Base-by-base conservation (phyloP, 1,140 invertebrate species). In the Papilio machaon region DNA sequence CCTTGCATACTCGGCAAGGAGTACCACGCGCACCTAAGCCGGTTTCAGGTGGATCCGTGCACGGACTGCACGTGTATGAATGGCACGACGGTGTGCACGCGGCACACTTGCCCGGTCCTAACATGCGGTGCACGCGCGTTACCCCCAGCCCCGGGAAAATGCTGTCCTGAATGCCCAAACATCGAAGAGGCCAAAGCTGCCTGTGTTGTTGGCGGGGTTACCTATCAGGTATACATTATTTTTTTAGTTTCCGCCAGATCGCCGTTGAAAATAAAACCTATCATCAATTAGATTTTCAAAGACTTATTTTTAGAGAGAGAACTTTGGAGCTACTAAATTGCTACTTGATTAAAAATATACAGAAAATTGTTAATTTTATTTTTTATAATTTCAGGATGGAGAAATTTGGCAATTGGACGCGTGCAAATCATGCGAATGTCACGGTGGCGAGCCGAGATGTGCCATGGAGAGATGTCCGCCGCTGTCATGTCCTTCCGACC, bases 361-460 rank as follows among this genome's bases (percentile, higher is more conserved):
- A 43, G 38, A 43, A 43, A 2, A 7, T 43, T 43, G 38, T 43
- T 43, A 43, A 19, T 9, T 58, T 8, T 9, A 30, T 23, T 80
- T n/a, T 60, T 76, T 86, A 1, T 87, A 83, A 23, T 95, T 96
- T 88, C 95, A 98, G 97, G 97, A 98, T 95, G 98, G 98, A 86
- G 97, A 98, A 89, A 96, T 96, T 46, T 99, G 98, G 98, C 96
- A 97, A 87, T 95, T 98, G 87, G 97, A 98, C 90, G 96, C 96
- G 13, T 99, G 98, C 91, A 98, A 97, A 83, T 97, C 97, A 17
- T 99, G 98, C 82, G 94, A 95, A 81, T 99, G 98, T 92, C 95
- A 96, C 73, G 95, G 96, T 35, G 98, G 98, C 46, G 96, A 97
- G 88, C 96, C 97, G 4, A 95, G 96, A 2, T 99, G 98, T 94